Evolutionary conservation across 2,797 vertebrate species (phyloP), one percentile per base, ranked within the genome.

Genomic region (Liasis olivaceus): DNA sequence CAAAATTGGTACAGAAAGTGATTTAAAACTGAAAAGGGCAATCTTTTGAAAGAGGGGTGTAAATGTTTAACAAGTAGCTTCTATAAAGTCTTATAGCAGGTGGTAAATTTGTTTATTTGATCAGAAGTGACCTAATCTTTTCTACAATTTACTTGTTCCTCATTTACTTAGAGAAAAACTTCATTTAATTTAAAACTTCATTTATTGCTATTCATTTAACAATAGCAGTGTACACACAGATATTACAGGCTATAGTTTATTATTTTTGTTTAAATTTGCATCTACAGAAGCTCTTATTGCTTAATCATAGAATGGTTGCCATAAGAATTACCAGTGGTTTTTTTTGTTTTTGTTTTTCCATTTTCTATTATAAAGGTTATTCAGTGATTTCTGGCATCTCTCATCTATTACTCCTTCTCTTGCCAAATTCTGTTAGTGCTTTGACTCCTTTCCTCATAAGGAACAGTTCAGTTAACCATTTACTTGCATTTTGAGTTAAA

Each of bases 301-400:
- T 47, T 81, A 42, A 47, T 9, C 72, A 81, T 81, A 81, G 17
- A 47, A 81, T 24, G 20, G 9, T 42, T 24, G 36, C 9, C 22
- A 12, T 20, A 47, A 81, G n/a, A 72, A 3, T 4, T 77, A 42
- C 72, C 36, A 77, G 36, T 42, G 20, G 36, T 24, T 17, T 1
- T 6, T 17, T 9, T 36, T 4, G 31, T 6, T 0, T 0, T 2
- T 1, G 31, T 6, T 0, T 0, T 2, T 1, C 17, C 69, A 22
- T 77, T 77, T 77, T 77, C 72, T 77, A 77, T 42, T 42, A 72
- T 72, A 36, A 14, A 42, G 17, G 3, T 77, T 77, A 77, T 77
- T 77, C 31, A 22, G 72, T 77, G 36, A 77, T 42, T 77, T 77
- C 72, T 77, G 17, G 31, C 69, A 77, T 77, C 31, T 77, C 36